phyloP scores from a whole-genome alignment of 2,797 vertebrate genomes.

The Bryconaethiops microstoma region DNA sequence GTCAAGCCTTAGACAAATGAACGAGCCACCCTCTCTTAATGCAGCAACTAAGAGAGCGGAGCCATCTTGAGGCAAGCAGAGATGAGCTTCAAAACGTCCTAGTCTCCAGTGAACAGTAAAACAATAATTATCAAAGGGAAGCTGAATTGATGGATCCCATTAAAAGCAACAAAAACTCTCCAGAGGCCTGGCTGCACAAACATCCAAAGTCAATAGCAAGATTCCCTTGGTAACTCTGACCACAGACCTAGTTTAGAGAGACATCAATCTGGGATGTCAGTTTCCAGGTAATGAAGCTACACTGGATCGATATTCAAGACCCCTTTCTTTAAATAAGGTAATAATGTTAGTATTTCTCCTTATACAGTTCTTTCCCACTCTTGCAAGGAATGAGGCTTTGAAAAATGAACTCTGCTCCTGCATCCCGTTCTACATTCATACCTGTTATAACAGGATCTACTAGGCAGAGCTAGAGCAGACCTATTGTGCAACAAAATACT shows the following conservation, averaged over 20 bases:
- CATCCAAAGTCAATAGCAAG: constrained; percentile 79
- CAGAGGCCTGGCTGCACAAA: constrained; percentile 75
- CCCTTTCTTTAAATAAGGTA: constrained; percentile 79
- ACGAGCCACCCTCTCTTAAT: constrained; percentile 56
- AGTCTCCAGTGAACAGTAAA: constrained; percentile 67
- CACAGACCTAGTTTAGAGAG: constrained; percentile 84
- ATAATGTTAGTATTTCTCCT: constrained; percentile 75
- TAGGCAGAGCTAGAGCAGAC: background rate
- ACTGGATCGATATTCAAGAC: constrained; percentile 86
- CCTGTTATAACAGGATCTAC: background rate
- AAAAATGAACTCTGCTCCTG: background rate
- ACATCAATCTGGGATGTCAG: constrained; percentile 89
- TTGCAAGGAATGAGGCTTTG: constrained; percentile 12
- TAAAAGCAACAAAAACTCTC: constrained; percentile 79
- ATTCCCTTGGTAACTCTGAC: constrained; percentile 84
- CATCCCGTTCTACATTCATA: background rate
- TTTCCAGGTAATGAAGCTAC: constrained; percentile 88
- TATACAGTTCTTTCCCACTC: constrained; percentile 53
- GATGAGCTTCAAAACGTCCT: constrained; percentile 54
- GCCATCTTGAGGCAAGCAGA: constrained; percentile 43
- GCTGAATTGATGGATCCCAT: constrained; percentile 86
- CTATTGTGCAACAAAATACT: background rate
- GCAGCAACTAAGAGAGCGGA: constrained; percentile 56
- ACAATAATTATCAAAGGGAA: constrained; percentile 82
- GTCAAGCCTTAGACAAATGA: constrained; percentile 69